Percentiles rank a stretch among this genome's conserved stretches.
Conservation (phyloP, 2,113 vertebrate species). For the Myrmophylax atrothorax region DNA sequence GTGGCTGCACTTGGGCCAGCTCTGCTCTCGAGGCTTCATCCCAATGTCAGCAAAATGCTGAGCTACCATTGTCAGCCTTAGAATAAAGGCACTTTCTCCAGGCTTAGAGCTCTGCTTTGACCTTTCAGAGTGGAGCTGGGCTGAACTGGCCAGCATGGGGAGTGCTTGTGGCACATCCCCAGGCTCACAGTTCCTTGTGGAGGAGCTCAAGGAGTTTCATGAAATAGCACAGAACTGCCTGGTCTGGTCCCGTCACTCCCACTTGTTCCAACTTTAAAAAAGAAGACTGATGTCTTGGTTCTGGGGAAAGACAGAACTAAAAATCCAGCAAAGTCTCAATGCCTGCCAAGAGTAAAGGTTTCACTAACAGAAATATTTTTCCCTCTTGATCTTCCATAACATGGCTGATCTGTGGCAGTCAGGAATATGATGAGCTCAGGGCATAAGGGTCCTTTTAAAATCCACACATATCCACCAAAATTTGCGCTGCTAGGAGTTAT, state of each 20-base stretch:
- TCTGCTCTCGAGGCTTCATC: not conserved
- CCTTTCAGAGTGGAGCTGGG: not conserved
- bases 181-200: not conserved
- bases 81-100: not conserved
- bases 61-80: not conserved
- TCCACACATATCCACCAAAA: constrained; percentile 50
- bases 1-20: not conserved
- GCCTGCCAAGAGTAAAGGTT: constrained; percentile 20
- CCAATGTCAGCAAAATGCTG: not conserved
- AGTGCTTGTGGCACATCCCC: not conserved
- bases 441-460: constrained; percentile 63
- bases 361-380: constrained; percentile 38
- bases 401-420: constrained; percentile 35
- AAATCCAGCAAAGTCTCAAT: constrained; percentile 15
- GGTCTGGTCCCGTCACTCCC: not conserved
- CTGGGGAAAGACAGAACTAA: not conserved
- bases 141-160: not conserved
- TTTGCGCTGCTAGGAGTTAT: constrained; percentile 61
- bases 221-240: not conserved
- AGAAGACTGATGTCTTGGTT: not conserved
- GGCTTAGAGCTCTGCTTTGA: not conserved
- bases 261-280: not conserved
- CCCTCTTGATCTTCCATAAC: constrained; percentile 14
- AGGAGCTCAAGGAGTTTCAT: not conserved
- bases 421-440: constrained; percentile 57